phyloP scores from a whole-genome alignment of 1,140 invertebrate species.

The Sycobia sp. region DNA sequence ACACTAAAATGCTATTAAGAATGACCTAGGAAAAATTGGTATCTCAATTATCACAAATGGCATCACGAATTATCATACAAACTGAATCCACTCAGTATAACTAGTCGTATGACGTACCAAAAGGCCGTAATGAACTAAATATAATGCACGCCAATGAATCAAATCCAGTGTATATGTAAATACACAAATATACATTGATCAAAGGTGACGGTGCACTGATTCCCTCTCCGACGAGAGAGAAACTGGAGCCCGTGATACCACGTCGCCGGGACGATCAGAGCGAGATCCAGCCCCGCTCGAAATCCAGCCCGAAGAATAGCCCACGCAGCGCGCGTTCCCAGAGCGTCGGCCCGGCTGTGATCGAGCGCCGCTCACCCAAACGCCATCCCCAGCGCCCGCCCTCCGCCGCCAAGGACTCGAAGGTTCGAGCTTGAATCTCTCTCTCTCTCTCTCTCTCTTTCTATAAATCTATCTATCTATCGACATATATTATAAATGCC shows the following conservation, averaged over 20 bases:
- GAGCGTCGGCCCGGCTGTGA: conserved; percentile 69
- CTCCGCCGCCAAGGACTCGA: conserved; percentile 53
- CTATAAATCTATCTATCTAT: too few species aligned
- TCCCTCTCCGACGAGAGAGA: conserved; percentile 73
- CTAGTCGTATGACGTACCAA: too few species aligned
- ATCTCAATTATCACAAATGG: too few species aligned
- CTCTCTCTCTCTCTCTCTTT: background rate
- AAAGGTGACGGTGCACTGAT: conserved; percentile 65
- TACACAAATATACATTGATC: too few species aligned
- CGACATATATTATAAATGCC: too few species aligned
- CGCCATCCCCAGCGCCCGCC: conserved; percentile 66
- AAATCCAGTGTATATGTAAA: too few species aligned
- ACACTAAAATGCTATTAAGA: too few species aligned
- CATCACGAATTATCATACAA: too few species aligned
- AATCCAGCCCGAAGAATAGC: conserved; percentile 71
- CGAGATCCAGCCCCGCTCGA: conserved; percentile 53
- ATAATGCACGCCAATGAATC: too few species aligned
- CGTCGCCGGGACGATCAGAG: conserved; percentile 67
- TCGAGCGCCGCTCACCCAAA: conserved; percentile 74
- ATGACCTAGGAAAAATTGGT: too few species aligned
- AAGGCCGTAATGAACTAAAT: too few species aligned
- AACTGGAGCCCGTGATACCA: conserved; percentile 72
- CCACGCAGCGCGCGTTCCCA: conserved; percentile 69
- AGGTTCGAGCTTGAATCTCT: background rate
- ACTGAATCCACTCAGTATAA: too few species aligned